These are phyloP conservation scores for Elysia crispata DNA, from an alignment of 2,888 invertebrate species.

Conservation along the genomic window DNA sequence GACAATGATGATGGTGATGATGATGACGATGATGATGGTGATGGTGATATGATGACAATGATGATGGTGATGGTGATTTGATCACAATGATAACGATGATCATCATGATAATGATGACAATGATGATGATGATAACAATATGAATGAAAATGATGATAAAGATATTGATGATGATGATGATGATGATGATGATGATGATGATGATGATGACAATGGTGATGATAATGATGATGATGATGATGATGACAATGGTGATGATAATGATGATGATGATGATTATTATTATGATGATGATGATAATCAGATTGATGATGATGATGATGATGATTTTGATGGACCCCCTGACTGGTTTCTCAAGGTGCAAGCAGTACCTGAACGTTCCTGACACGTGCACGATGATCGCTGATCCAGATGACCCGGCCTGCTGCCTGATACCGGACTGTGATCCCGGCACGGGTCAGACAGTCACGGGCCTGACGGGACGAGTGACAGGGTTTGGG, in stretches of 20 bases:
- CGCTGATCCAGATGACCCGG: slow-evolving; percentile 64
- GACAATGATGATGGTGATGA: too few species aligned
- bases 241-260: slow-evolving; percentile 26
- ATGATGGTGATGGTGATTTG: too few species aligned
- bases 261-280: slow-evolving; percentile 25
- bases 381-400: slow-evolving; percentile 61
- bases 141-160: neutral
- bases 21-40: too few species aligned
- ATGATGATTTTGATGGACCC: neutral
- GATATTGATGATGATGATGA: neutral
- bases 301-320: neutral
- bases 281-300: slow-evolving; percentile 12
- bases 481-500: too few species aligned
- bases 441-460: slow-evolving; percentile 54
- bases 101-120: too few species aligned
- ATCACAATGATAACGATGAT: too few species aligned
- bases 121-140: neutral
- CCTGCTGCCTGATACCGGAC: slow-evolving; percentile 64
- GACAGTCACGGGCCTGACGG: slow-evolving; percentile 44
- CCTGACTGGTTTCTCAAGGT: slow-evolving; percentile 49
- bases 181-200: slow-evolving; percentile 30
- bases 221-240: slow-evolving; percentile 31
- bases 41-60: too few species aligned
- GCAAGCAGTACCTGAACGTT: slow-evolving; percentile 58
- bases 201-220: slow-evolving; percentile 26